Evolutionary conservation across 2,113 vertebrate species (phyloP), one percentile per base, ranked within the genome.

Genomic region (Heterotilapia buettikoferi): DNA sequence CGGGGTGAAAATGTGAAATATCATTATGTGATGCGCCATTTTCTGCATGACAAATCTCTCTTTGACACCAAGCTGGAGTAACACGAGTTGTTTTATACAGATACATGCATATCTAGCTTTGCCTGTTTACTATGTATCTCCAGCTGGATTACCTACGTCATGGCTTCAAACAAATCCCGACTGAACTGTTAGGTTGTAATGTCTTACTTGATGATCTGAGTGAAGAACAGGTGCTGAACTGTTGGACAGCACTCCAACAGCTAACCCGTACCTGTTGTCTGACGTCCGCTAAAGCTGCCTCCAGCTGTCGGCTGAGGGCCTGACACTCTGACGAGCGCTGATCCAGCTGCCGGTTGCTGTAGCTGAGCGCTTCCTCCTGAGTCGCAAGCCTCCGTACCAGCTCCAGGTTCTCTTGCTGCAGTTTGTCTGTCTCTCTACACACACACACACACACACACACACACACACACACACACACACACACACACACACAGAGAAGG

Each of bases 341-440:
- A 63, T 97, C 95, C 89, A 98, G 96, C 83, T 97, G 95, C 47
- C 91, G 68, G 91, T 96, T 93, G 56, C 95, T 96, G 82, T 93
- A 94, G 91, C 94, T 89, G 73, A 98, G 96, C 86, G 52, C 90
- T 45, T 97, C 97, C 89, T 98, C 97, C 90, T 97, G 97, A 88
- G 85, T 93, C 11, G 84, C 92, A 4, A 98, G 96, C 85, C 94
- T 97, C 91, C 85, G 92, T n/a, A 97, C 94, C 89, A 98, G 97
- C 84, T 96, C 95, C 91, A 96, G 84, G 85, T 99, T 98, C 92
- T 97, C 96, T 84, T 90, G 88, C 86, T 97, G 96, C 94, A 97
- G 83, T 83, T 95, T 89, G 87, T 97, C 96, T 84, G 97, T 92
- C 88, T 95, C 96, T 86, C 98, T 98, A n/a, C 18, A 61, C 5